Base-by-base conservation (phyloP, 2,888 invertebrate genomes). In the Hemaris fuciformis region DNA sequence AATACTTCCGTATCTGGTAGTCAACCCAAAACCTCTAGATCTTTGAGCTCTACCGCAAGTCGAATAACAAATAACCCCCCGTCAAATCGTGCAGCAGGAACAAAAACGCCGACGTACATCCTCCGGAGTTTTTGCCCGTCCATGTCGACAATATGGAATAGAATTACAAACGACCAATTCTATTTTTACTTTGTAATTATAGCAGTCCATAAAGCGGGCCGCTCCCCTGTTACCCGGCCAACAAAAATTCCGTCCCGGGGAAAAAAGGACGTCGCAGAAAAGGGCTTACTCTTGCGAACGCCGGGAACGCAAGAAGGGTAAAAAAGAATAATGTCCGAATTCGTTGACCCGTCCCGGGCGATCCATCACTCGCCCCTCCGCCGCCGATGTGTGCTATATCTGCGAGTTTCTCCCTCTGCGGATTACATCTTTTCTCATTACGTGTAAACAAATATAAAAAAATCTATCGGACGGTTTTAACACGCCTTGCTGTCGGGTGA, bases 321-420 rank as follows among this genome's bases (percentile, higher is more conserved):
- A 92, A 93, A 93, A 93, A 93, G 93, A 93, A 92, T 92, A 93
- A 93, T 93, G 93, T 91, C 88, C 92, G 93, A 93, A 93, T 93
- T 90, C 93, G 93, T 93, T 93, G 93, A 93, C 93, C 93, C 93
- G 92, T 93, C 91, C 89, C 89, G 84, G 83, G 89, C 91, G 86
- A 93, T 93, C 93, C 93, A 93, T 93, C 93, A 93, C 92, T 88
- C 89, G 80, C 81, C 87, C 87, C 84, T 81, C 77, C 84, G 83
- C 87, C 84, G n/a, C n/a, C n/a, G n/a, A 81, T 86, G 84, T 83
- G 77, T 83, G 81, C 86, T 85, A 83, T 76, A 88, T 87, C 88
- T 89, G 81, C 86, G 87, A 88, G 84, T 87, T 80, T 79, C 72
- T 80, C 81, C 85, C 85, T 81, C 81, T 79, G 80, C 80, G 88